These are phyloP conservation scores for Perca flavescens DNA, from an alignment of 2,113 vertebrate genomes.

Conservation along the genomic window DNA sequence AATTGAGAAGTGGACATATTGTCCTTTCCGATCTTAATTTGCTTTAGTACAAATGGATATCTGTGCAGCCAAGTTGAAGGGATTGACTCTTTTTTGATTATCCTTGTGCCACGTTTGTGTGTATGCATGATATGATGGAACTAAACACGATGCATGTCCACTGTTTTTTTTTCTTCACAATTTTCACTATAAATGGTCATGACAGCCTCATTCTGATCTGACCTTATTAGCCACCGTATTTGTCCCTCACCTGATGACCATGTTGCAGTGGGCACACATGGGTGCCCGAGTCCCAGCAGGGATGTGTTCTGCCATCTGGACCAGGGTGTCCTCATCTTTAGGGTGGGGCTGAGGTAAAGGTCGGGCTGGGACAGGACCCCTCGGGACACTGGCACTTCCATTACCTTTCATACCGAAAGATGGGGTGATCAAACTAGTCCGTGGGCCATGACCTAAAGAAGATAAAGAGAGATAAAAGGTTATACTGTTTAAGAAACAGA, in stretches of 20 bases:
- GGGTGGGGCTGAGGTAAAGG: slow-evolving; percentile 78
- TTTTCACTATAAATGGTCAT: background rate
- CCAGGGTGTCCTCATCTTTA: slow-evolving; percentile 88
- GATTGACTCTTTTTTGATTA: slow-evolving; percentile 8
- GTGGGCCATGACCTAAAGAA: slow-evolving; percentile 32
- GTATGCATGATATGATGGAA: background rate
- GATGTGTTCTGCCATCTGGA: slow-evolving; percentile 95
- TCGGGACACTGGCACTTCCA: slow-evolving; percentile 62
- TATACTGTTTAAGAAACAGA: background rate
- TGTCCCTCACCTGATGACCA: slow-evolving; percentile 90
- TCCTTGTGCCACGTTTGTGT: background rate
- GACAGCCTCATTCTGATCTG: background rate
- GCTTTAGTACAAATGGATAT: slow-evolving; percentile 5
- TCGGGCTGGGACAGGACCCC: slow-evolving; percentile 65
- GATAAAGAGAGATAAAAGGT: background rate
- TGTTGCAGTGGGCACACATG: slow-evolving; percentile 93
- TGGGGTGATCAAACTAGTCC: slow-evolving; percentile 76
- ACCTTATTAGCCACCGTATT: background rate
- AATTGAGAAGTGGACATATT: slow-evolving; percentile 30
- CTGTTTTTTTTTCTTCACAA: background rate
- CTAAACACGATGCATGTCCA: background rate
- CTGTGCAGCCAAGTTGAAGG: slow-evolving; percentile 5
- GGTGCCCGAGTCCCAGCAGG: slow-evolving; percentile 94
- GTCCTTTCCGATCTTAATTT: slow-evolving; percentile 20
- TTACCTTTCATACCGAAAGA: slow-evolving; percentile 86